Evolutionary conservation across 2,797 vertebrate species (phyloP), one percentile per base, ranked within the genome.

Genomic region (Serranus cabrilla): DNA sequence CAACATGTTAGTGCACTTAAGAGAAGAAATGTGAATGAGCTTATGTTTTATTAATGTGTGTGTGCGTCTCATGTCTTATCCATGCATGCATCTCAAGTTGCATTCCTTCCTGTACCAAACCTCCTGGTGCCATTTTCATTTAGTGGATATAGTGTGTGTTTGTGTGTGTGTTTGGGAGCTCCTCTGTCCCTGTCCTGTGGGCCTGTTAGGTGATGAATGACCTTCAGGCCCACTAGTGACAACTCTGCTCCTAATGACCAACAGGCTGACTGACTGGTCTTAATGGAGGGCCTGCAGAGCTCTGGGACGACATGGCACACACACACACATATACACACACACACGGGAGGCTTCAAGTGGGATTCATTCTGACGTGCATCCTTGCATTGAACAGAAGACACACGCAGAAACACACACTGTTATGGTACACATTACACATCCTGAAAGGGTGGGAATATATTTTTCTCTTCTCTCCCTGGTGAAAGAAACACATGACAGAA

Each of bases 201-300:
- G 81, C 34, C 82, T 77, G 67, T 81, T 54, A 77, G 65, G 75
- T 92, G 90, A 91, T 91, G 68, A 87, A 92, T 86, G 85, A 88
- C 79, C 85, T 81, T 67, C 42, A 77, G 77, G 65, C 62, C 50
- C 47, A 47, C 70, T 55, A 79, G 78, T 88, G 89, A 91, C 87
- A 89, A 77, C 84, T 64, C 4, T 4, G 76, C 87, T 90, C 63
- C 76, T 89, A 90, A 89, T 89, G 83, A 89, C 84, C 87, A 82
- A 80, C 81, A 81, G 81, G 73, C 58, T 84, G 83, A 76, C 72
- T 86, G 73, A 84, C 76, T 81, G 82, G 76, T 50, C 77, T 69
- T 78, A 88, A 69, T 71, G 73, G 71, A 84, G 55, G 62, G 71
- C 80, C 69, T 71, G 58, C 79, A 81, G 80, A 74, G 56, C 77